Evolutionary conservation across 2,797 vertebrate genomes (phyloP).

Genomic region (Chiroxiphia lanceolata): DNA sequence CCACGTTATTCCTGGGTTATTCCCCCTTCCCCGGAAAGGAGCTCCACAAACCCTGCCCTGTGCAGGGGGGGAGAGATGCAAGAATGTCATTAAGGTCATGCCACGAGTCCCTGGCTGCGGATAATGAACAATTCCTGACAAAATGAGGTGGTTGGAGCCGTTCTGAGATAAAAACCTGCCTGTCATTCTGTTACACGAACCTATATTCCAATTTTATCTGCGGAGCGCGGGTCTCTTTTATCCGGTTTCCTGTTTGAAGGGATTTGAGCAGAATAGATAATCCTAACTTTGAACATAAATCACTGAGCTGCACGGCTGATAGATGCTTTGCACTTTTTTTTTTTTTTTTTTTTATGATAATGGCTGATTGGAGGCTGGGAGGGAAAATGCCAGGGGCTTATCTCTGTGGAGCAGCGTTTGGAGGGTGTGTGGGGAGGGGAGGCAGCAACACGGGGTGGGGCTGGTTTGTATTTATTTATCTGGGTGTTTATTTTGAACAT

Average conservation of each 20-base stretch:
- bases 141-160: constrained; percentile 67
- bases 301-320: constrained; percentile 80
- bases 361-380: constrained; percentile 79
- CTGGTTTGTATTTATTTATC: neutral
- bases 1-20: neutral
- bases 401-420: constrained; percentile 86
- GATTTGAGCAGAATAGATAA: constrained; percentile 93
- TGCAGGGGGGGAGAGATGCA: neutral
- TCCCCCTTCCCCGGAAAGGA: neutral
- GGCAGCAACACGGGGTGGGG: neutral
- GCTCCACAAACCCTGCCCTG: neutral
- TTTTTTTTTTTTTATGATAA: constrained; percentile 96
- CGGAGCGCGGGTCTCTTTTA: constrained; percentile 80
- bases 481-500: neutral
- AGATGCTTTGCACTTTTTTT: constrained; percentile 86
- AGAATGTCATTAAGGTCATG: constrained; percentile 8
- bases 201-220: constrained; percentile 83
- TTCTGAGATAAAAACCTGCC: constrained; percentile 68
- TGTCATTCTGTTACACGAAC: constrained; percentile 68
- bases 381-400: constrained; percentile 91
- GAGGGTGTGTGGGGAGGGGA: constrained; percentile 36
- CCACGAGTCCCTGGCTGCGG: neutral
- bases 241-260: constrained; percentile 90
- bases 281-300: constrained; percentile 97
- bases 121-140: constrained; percentile 68